Evolutionary conservation across 2,113 vertebrate species (phyloP).

Genomic region (human): DNA sequence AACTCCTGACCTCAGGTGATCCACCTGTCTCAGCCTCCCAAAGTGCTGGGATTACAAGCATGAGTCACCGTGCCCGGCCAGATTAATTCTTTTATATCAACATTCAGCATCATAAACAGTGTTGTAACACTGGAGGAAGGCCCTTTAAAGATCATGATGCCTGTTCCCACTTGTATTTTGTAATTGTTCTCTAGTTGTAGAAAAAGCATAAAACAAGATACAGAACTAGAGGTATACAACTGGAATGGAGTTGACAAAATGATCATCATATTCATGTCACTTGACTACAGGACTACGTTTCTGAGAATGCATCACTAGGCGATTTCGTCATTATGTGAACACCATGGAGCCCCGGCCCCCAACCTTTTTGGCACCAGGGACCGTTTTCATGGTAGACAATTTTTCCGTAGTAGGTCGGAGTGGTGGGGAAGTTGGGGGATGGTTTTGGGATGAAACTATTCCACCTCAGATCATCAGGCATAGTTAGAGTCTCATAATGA

Average conservation of each 20-base stretch:
- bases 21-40: too few species aligned
- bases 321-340: background rate
- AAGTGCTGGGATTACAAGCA: too few species aligned
- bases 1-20: too few species aligned
- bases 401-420: too few species aligned
- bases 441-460: too few species aligned
- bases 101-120: background rate
- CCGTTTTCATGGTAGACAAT: too few species aligned
- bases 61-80: too few species aligned
- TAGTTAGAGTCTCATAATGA: too few species aligned
- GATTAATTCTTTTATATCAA: background rate
- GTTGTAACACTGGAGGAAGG: background rate
- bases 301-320: background rate
- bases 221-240: background rate
- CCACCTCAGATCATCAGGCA: too few species aligned
- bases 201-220: background rate
- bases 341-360: background rate
- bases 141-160: background rate
- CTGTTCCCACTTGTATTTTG: background rate
- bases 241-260: background rate
- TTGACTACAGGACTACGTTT: background rate
- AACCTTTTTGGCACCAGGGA: too few species aligned
- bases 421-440: too few species aligned
- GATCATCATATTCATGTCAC: background rate
- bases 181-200: background rate